Conservation (phyloP, 1,140 invertebrate species). For the Caenorhabditis inopinata region DNA sequence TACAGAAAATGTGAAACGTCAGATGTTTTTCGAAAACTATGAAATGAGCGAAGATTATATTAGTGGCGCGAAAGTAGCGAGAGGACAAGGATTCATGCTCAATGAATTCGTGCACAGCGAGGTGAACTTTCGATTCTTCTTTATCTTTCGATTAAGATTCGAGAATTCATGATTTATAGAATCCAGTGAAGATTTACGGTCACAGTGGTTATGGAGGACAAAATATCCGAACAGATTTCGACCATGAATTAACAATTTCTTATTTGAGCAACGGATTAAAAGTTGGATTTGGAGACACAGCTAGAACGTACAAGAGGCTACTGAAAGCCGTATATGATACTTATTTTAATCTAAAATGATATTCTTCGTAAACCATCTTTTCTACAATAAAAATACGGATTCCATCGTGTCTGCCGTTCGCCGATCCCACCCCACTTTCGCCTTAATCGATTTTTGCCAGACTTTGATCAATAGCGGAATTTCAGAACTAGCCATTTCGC, state of each 20-base stretch:
- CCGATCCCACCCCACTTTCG: too few species aligned
- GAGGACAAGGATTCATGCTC: slow-evolving; percentile 39
- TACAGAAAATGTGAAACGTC: not conserved
- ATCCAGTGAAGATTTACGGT: slow-evolving; percentile 15
- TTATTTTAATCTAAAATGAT: not conserved
- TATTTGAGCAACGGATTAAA: slow-evolving; percentile 53
- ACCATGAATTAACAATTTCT: slow-evolving; percentile 39
- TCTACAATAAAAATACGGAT: too few species aligned
- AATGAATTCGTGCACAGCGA: not conserved
- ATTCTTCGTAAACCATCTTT: too few species aligned
- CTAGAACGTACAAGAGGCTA: slow-evolving; percentile 42
- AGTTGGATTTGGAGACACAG: slow-evolving; percentile 47
- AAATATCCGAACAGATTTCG: slow-evolving; percentile 42
- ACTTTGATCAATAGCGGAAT: too few species aligned
- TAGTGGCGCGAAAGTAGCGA: slow-evolving; percentile 28
- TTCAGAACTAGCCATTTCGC: too few species aligned
- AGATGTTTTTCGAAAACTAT: slow-evolving; percentile 26
- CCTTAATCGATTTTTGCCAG: too few species aligned
- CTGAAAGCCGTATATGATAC: slow-evolving; percentile 44
- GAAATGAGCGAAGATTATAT: not conserved
- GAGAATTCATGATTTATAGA: slow-evolving; percentile 17
- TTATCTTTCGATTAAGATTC: too few species aligned
- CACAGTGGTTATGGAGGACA: slow-evolving; percentile 51
- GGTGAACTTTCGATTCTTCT: not conserved
- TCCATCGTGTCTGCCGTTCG: too few species aligned